phyloP scores from a whole-genome alignment of 2,888 invertebrate genomes.

The Zygaena filipendulae region DNA sequence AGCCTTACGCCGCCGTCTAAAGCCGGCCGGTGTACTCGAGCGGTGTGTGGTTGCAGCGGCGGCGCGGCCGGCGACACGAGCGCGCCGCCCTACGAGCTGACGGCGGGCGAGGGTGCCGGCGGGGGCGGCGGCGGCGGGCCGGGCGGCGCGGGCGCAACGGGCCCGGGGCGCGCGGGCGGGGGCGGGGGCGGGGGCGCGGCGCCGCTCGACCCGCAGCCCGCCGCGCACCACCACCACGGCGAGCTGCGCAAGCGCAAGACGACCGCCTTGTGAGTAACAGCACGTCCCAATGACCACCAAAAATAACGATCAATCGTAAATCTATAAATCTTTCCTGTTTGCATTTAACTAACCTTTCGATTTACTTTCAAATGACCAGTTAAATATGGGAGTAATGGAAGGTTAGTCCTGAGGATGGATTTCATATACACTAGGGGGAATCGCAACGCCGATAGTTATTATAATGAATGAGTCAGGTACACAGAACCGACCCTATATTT shows the following conservation, averaged over 20 bases:
- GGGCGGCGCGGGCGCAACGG: conserved; percentile 14
- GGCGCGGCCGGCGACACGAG: too few species aligned
- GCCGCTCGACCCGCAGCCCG: conserved; percentile 9
- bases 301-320: neutral
- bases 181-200: conserved; percentile 15
- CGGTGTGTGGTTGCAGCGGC: conserved; percentile 19
- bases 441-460: too few species aligned
- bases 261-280: conserved; percentile 27
- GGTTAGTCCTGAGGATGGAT: too few species aligned
- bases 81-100: conserved; percentile 43
- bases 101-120: conserved; percentile 24
- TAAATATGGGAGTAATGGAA: neutral
- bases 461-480: too few species aligned
- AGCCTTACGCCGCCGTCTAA: conserved; percentile 14
- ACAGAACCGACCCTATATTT: too few species aligned
- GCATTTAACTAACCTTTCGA: neutral
- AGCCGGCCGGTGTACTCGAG: too few species aligned
- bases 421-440: too few species aligned
- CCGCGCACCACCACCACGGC: conserved; percentile 18
- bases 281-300: neutral
- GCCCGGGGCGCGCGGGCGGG: conserved; percentile 17
- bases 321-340: conserved; percentile 1
- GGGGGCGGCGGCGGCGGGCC: conserved; percentile 15
- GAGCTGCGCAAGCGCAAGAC: conserved; percentile 29
- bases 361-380: too few species aligned